Percentiles rank a stretch among this genome's conserved stretches.
Conservation (phyloP, 1,140 invertebrate species). For the Lordiphosa mommai region DNA sequence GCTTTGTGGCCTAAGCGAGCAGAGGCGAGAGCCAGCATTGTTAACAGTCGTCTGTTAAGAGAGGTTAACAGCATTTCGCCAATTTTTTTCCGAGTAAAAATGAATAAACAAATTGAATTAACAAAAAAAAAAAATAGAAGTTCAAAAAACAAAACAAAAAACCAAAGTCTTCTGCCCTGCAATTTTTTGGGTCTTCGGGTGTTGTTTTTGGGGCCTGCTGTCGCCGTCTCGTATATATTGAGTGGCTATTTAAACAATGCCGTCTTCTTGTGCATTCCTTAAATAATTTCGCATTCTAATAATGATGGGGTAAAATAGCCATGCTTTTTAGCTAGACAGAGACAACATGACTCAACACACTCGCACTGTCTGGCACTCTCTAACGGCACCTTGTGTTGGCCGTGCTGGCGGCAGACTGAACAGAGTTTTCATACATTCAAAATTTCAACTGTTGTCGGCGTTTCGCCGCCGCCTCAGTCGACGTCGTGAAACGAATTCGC, state of each 20-base stretch:
- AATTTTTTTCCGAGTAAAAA: background rate
- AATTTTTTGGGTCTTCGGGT: constrained; percentile 10
- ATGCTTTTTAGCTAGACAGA: constrained; percentile 1
- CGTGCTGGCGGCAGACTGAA: constrained; percentile 74
- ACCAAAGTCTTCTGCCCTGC: constrained; percentile 35
- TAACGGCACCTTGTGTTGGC: constrained; percentile 38
- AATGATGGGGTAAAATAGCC: constrained; percentile 33
- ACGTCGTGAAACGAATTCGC: constrained; percentile 34
- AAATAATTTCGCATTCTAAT: constrained; percentile 56
- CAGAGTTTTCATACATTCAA: constrained; percentile 61
- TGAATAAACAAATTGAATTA: constrained; percentile 8
- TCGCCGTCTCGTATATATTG: constrained; percentile 10
- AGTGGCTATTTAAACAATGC: constrained; percentile 14
- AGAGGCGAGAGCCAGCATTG: constrained; percentile 4
- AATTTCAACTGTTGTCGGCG: constrained; percentile 62
- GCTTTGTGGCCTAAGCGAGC: constrained; percentile 44
- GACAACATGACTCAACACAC: background rate
- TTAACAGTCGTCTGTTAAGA: constrained; percentile 6
- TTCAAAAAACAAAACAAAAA: constrained; percentile 39
- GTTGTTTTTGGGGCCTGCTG: too few relatives aligned
- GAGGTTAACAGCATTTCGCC: constrained; percentile 2
- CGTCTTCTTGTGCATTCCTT: constrained; percentile 41
- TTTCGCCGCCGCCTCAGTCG: constrained; percentile 47
- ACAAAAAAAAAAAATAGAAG: constrained; percentile 23
- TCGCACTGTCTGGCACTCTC: background rate